Percentiles rank a stretch among this genome's conserved stretches.
These are phyloP conservation scores for Vidua macroura DNA, from an alignment of 2,113 vertebrate species.

Conservation along the genomic window DNA sequence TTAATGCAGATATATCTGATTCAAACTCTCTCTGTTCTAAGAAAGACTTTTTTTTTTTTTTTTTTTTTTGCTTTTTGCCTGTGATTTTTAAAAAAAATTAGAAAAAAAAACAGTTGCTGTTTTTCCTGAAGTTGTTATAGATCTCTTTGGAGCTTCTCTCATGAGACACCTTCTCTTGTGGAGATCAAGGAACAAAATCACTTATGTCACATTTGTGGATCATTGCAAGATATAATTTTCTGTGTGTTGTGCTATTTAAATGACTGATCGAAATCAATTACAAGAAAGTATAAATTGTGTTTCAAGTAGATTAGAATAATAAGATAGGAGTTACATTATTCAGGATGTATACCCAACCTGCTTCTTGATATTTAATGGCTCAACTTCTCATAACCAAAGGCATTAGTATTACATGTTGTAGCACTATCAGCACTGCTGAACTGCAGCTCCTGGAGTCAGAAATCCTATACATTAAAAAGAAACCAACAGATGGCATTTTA, in stretches of 20 bases:
- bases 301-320: neutral
- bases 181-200: conserved; percentile 35
- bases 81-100: neutral
- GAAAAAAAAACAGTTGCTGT: neutral
- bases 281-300: neutral
- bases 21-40: neutral
- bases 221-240: neutral
- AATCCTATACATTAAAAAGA: conserved; percentile 42
- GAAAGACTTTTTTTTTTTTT: neutral
- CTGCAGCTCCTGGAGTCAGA: conserved; percentile 16
- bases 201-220: conserved; percentile 6
- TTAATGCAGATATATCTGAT: neutral
- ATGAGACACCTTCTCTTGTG: neutral
- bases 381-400: neutral
- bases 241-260: neutral
- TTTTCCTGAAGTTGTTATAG: neutral
- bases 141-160: neutral
- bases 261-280: neutral
- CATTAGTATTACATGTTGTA: neutral
- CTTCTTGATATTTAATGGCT: conserved; percentile 8
- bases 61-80: neutral
- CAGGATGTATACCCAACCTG: neutral
- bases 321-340: neutral
- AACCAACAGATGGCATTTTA: conserved; percentile 59
- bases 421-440: neutral